Conservation (phyloP, 64 coral and sea anemone species). For the Dendrophyllia cribrosa region DNA sequence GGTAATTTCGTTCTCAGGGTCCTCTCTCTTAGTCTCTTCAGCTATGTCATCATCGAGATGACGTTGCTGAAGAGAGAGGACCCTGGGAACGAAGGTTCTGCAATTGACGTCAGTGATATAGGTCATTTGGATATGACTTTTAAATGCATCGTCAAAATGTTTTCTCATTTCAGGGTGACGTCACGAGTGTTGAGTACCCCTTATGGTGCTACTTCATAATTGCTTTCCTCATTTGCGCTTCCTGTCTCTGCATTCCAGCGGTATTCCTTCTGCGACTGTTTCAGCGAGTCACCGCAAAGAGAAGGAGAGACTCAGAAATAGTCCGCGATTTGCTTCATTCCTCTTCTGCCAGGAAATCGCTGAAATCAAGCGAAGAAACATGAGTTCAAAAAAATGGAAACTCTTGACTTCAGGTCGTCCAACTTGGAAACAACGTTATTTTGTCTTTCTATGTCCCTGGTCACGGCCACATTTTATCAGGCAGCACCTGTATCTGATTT, state of each 20-base stretch:
- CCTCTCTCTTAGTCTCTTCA: too few relatives aligned
- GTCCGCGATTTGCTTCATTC: conserved; percentile 28
- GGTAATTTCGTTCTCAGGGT: too few relatives aligned
- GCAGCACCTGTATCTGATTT: too few relatives aligned
- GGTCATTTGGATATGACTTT: too few relatives aligned
- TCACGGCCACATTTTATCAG: too few relatives aligned
- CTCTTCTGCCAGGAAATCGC: not conserved
- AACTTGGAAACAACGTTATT: too few relatives aligned
- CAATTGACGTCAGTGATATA: too few relatives aligned
- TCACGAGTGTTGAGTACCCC: conserved; percentile 20
- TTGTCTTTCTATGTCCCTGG: too few relatives aligned
- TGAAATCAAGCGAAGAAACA: not conserved
- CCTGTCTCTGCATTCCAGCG: conserved; percentile 65
- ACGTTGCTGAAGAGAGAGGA: too few relatives aligned
- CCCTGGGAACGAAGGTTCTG: too few relatives aligned
- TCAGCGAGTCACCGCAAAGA: not conserved
- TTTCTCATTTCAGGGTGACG: conserved; percentile 47
- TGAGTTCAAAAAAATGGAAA: not conserved
- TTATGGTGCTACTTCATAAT: conserved; percentile 59
- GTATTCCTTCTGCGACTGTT: conserved; percentile 55
- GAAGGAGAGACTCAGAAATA: conserved; percentile 20
- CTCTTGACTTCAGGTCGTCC: too few relatives aligned
- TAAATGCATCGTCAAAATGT: not conserved
- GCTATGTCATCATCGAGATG: too few relatives aligned
- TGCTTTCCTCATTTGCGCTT: conserved; percentile 62